These are phyloP conservation scores for Spheniscus mendiculus DNA, from an alignment of 2,113 vertebrate genomes.

Conservation along the genomic window DNA sequence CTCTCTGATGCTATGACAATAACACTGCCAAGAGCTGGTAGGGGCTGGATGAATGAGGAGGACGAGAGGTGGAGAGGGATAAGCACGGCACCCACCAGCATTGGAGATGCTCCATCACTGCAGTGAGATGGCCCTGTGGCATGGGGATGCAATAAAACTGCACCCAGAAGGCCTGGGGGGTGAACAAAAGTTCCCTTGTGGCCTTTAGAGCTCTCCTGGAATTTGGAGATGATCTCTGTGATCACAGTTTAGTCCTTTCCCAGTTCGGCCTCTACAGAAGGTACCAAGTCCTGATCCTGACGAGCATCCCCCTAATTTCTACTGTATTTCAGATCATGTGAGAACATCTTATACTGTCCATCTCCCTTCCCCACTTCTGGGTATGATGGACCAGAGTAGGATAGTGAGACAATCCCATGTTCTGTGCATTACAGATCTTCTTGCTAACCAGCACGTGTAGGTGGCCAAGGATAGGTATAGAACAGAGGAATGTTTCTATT, in stretches of 20 bases:
- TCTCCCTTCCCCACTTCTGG: accelerated
- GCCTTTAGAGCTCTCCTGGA: background rate
- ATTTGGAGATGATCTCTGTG: background rate
- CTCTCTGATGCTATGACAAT: background rate
- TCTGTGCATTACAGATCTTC: background rate
- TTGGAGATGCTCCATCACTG: background rate
- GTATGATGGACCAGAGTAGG: background rate
- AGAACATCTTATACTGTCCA: background rate
- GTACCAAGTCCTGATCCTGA: background rate
- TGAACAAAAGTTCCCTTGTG: background rate
- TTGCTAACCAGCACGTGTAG: no score
- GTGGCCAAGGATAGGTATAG: background rate
- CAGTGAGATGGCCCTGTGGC: background rate
- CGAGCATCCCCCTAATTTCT: background rate
- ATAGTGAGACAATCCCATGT: background rate
- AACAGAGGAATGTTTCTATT: background rate
- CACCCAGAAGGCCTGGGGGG: background rate
- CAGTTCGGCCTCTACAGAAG: background rate
- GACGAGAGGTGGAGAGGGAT: background rate
- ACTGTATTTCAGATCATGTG: background rate
- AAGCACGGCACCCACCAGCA: background rate
- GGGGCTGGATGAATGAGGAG: background rate
- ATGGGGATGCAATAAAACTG: background rate
- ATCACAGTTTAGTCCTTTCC: background rate
- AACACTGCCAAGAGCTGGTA: background rate